Base-by-base conservation (phyloP, 2,797 vertebrate species). In the Scyliorhinus canicula region DNA sequence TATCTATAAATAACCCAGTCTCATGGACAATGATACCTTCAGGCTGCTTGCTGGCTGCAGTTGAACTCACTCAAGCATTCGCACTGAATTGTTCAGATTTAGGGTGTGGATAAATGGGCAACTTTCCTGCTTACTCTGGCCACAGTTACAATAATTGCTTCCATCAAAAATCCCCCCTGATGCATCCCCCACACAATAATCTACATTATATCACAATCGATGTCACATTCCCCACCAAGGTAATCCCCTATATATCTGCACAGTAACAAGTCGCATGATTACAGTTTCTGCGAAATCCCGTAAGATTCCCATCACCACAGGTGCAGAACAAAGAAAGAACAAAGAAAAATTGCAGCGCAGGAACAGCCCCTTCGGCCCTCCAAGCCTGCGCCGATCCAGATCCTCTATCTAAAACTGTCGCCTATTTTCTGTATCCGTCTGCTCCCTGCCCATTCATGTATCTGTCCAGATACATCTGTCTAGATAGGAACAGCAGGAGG, bases 1-100 rank as follows among this genome's bases (percentile, higher is more conserved):
- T 44, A 44, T 60, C 88, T 91, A 91, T 91, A 91, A 91, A 91
- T 91, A 91, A 91, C 88, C 19, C 88, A 28, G 60, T 26, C n/a
- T 65, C 21, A 8, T 11, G 26, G 8, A 65, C 57, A 91, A 21
- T 65, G 57, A 91, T 91, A 65, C 57, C 88, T 90, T 28, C 57
- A 21, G 88, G n/a, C 57, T 91, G 88, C n/a, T 65, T 65, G 88
- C n/a, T 24, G 21, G 8, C 57, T 65, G 88, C 60, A 11, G 2
- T 40, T 0, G 19, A 63, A 60, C 8, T 63, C n/a, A 63, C 14
- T 40, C 57, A 44, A 40, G 65, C n/a, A 40, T 65, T 60, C 85
- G 35, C 55, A 60, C 55, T 19, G 14, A 88, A 21, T 57, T 55
- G 28, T 57, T 16, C 55, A n/a, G 31, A 88, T 57, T 60, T 57